Evolutionary conservation across 1,140 invertebrate genomes (phyloP), one percentile per base, ranked within the genome.

Genomic region (Bombus cullumanus): DNA sequence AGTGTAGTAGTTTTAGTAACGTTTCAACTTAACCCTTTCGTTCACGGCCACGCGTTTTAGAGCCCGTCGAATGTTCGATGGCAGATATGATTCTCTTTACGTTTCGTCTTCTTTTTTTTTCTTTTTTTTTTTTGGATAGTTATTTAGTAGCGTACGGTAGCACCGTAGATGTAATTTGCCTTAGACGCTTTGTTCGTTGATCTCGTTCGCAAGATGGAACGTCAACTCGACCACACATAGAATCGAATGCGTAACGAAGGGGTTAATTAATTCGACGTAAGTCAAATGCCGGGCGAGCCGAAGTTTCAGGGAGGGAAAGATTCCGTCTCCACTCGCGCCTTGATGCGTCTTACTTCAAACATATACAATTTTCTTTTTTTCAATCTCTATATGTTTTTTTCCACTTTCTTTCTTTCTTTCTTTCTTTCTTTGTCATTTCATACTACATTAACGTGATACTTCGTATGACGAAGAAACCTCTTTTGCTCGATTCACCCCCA

Each of bases 401-500:
- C 4, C 22, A 22, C 25, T 53, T 39, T 43, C 18, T 81, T 37
- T 15, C 28, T 34, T 28, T 13, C 25, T 64, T 53, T 72, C 25
- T 64, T 53, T 72, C 28, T 69, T 39, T 25, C 41, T n/a, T 6
- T 18, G 25, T 47, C 28, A 68, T 28, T 37, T 43, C 47, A 41
- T 34, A 15, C 28, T 68, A 85, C 39, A 34, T 57, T 69, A n/a
- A 62, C 12, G 41, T 25, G 69, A 34, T 62, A 39, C 34, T 37
- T 72, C 22, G 64, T 34, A 39, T 18, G 66, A 85, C 68, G 74
- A 86, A 72, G 83, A 83, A 85, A 89, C 89, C 89, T 90, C 89
- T 89, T 90, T 90, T 90, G 89, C 89, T 90, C 89, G 89, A 90
- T 90, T 87, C 83, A 87, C 47, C 69, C 78, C 64, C 41, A 79